Base-by-base conservation (phyloP, 2,797 vertebrate species). In the Borostomias antarcticus region DNA sequence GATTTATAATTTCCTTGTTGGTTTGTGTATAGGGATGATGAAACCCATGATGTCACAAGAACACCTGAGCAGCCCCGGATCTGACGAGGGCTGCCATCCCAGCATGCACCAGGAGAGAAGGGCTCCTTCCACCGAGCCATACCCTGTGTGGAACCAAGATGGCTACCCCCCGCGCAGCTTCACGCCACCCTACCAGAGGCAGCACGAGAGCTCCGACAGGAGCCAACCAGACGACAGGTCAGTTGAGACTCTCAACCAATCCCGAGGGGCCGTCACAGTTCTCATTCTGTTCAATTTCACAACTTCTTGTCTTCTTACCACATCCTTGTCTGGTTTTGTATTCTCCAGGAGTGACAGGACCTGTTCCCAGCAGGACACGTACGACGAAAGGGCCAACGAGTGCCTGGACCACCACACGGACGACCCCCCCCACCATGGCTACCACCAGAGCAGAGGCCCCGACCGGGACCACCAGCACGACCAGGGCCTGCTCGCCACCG, bases 41-140 rank as follows among this genome's bases (percentile, higher is more conserved):
- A 99, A 98, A 81, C 93, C 96, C 21, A 77, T 93, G 77, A 88
- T 95, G 78, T 94, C 95, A 74, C 95, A 93, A 60, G 96, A 98
- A 50, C 90, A 94, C 69, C 82, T 97, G 0, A 83, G 87, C 70
- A 96, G 95, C 70, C 89, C 93, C 15, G 85, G 93, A 33, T 95
- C 92, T 28, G 96, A 98, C 60, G 96, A 96, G 66, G 94, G 86
- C 73, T 94, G 94, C 54, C 94, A 94, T 73, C 78, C 93, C 62
- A 86, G 78, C 21, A 83, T 94, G 62, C 92, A 93, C 62, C 92
- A 85, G 3, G 97, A 98, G 57, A 94, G 95, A 80, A 95, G 96
- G 77, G 76, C 90, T 4, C 84, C 89, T 11, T 70, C 95, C 28
- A 84, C 94, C 21, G 98, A 98, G 53, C 83, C 94, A 0, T 88